Base-by-base conservation (phyloP, 2,888 invertebrate genomes). In the Platycheirus albimanus region DNA sequence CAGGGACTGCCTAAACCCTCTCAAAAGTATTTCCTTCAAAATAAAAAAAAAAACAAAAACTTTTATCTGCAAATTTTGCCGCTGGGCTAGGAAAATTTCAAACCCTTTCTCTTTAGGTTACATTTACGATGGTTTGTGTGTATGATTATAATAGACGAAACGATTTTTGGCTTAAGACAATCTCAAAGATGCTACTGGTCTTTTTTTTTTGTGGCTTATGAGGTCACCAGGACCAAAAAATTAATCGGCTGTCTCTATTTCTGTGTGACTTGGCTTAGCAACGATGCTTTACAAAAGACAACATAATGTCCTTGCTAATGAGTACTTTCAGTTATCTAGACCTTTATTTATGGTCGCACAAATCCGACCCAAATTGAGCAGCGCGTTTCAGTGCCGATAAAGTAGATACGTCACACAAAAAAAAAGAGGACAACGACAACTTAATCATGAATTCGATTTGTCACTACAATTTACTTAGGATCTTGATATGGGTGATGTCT, bases 391-490 rank as follows among this genome's bases (percentile, higher is more conserved):
- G 24, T 24, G 3, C 13, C 13, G 24, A 13, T 49, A 13, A n/a
- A n/a, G n/a, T n/a, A n/a, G 0, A 17, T 15, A 52, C 0, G 2
- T 7, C 0, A 17, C 30, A 17, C 17, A 30, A 52, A 17, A 41
- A 2, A 33, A 20, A 67, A 45, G 54, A 15, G 54, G 20, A 64
- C 64, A 49, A 41, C 36, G 52, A 54, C 43, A 63, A 66, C 36
- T 66, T 66, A 72, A 66, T 72, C 78, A 67, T 72, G 66, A 66
- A 67, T 78, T 78, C 74, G 66, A 67, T 78, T 78, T 78, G 78
- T 74, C 74, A 67, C 45, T 61, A 51, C 19, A 61, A 61, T 52
- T 66, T 51, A 43, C 72, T 78, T 64, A 70, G 11, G 6, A 61
- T 38, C 8, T 38, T 1, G 38, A 30, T 58, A 11, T 7, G 33